phyloP scores from a whole-genome alignment of 2,888 invertebrate genomes.

The Hydrotaea diabolus region DNA sequence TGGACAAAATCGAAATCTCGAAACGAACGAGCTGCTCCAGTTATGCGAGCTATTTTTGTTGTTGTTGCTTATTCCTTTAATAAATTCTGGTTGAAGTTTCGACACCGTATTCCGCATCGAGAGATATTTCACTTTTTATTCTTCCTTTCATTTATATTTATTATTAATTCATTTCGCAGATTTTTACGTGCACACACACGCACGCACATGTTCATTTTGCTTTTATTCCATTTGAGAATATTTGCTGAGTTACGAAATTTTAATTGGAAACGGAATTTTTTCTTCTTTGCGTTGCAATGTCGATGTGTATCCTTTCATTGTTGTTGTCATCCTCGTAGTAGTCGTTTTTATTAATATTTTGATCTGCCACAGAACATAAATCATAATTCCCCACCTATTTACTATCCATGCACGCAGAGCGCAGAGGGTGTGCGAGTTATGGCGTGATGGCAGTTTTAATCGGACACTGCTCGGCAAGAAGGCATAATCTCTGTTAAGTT shows the following conservation, averaged over 20 bases:
- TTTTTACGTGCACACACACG: not conserved
- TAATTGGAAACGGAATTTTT: conserved; percentile 62
- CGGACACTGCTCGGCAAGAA: too few species aligned
- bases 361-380: conserved; percentile 6
- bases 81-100: not conserved
- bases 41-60: not conserved
- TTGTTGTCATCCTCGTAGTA: not conserved
- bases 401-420: not conserved
- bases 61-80: not conserved
- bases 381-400: conserved; percentile 30
- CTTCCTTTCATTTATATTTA: conserved; percentile 26
- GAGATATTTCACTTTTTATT: conserved; percentile 8
- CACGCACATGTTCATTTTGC: conserved; percentile 4
- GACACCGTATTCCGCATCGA: not conserved
- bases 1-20: conserved; percentile 38
- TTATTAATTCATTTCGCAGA: conserved; percentile 36
- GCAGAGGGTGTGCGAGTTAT: too few species aligned
- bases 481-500: too few species aligned
- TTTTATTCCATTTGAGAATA: conserved; percentile 50
- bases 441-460: too few species aligned
- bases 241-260: conserved; percentile 65
- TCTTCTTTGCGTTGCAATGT: conserved; percentile 1
- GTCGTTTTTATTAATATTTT: conserved; percentile 31
- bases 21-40: not conserved
- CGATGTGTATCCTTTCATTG: conserved; percentile 6